Conservation (phyloP, 2,797 vertebrate genomes). For the Eulemur rubriventer region DNA sequence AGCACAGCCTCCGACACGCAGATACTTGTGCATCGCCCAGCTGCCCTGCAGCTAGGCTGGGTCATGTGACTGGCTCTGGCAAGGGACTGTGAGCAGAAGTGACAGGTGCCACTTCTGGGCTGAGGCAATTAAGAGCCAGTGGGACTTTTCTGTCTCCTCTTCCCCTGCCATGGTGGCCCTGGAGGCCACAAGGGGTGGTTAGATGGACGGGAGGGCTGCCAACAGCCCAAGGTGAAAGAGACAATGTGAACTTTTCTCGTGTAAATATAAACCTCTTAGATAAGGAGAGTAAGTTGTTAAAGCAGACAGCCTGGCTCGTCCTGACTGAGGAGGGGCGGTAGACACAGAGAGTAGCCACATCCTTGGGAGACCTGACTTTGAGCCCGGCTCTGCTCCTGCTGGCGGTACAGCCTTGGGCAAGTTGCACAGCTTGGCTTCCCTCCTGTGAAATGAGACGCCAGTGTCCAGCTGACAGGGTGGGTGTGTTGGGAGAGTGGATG, state of each 20-base stretch:
- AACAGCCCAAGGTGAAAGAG: accelerated
- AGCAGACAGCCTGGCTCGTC: not conserved
- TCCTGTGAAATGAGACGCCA: no score
- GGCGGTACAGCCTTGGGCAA: not conserved
- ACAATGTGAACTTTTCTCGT: not conserved
- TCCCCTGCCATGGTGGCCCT: not conserved
- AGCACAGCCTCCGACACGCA: not conserved
- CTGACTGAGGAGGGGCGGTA: not conserved
- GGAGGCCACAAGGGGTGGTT: not conserved
- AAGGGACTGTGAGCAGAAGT: not conserved
- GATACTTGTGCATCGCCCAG: not conserved
- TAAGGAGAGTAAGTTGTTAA: not conserved
- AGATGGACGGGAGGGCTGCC: not conserved
- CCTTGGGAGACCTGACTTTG: not conserved
- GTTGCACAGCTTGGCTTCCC: not conserved
- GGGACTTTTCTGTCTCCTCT: not conserved
- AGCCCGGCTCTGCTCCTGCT: not conserved
- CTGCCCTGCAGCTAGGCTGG: not conserved
- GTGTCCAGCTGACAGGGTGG: no score
- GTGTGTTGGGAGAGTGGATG: not conserved
- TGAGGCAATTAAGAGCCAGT: not conserved
- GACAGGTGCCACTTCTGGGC: not conserved
- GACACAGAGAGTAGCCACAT: accelerated
- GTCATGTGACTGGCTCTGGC: not conserved
- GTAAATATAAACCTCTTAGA: no score